A percentile compares a stretch with the other conserved stretches of the same genome.
Conservation (phyloP, 2,888 invertebrate genomes). For the Yponomeuta cagnagella region DNA sequence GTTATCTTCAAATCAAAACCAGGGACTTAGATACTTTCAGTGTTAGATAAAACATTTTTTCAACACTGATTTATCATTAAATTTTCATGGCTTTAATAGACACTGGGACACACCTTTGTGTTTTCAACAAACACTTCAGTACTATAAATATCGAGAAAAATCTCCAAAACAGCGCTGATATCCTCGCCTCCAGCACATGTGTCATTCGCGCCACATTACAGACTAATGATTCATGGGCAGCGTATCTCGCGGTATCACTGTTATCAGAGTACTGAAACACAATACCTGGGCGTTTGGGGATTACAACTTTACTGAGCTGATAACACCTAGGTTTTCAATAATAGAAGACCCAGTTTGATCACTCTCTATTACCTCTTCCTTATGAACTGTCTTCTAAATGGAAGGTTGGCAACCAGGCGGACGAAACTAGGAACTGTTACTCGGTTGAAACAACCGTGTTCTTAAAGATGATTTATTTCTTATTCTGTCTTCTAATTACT, state of each 20-base stretch:
- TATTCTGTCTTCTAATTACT: too few species aligned
- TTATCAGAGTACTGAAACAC: not conserved
- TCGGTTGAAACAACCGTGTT: too few species aligned
- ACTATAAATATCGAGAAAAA: not conserved
- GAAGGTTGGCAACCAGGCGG: too few species aligned
- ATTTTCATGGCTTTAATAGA: too few species aligned
- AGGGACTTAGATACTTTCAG: not conserved
- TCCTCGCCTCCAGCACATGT: not conserved
- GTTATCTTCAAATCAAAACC: not conserved
- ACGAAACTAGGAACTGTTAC: too few species aligned
- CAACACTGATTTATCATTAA: not conserved
- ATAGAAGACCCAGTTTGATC: not conserved
- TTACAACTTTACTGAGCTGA: not conserved
- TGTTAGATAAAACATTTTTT: not conserved
- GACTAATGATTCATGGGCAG: not conserved
- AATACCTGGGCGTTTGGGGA: not conserved
- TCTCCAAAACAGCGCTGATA: not conserved
- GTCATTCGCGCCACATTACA: not conserved
- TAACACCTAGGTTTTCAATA: not conserved
- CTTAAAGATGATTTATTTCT: too few species aligned
- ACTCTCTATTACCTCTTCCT: too few species aligned
- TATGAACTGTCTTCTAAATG: too few species aligned
- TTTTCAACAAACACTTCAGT: too few species aligned
- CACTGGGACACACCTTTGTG: too few species aligned
- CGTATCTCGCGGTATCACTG: not conserved